phyloP scores from a whole-genome alignment of 1,140 invertebrate species.

The Trichonephila inaurata region DNA sequence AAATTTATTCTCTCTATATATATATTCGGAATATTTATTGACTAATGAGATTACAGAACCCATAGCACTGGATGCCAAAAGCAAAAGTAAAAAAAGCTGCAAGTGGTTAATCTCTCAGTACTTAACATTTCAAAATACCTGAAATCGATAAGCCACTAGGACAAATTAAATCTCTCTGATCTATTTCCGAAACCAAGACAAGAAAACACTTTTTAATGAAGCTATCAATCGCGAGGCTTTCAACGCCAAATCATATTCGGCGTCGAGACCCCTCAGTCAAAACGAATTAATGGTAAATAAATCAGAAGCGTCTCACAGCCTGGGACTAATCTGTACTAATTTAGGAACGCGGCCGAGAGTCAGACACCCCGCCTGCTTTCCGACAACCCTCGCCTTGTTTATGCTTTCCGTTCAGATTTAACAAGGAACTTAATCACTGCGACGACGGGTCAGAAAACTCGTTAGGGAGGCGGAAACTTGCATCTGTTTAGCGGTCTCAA shows the following conservation, averaged over 20 bases:
- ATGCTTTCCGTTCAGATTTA: slow-evolving; percentile 71
- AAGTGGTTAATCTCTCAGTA: no score
- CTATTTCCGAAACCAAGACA: not conserved
- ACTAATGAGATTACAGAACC: no score
- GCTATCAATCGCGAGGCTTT: slow-evolving; percentile 37
- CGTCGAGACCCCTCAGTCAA: not conserved
- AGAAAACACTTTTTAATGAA: slow-evolving; percentile 48
- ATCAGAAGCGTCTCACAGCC: slow-evolving; percentile 56
- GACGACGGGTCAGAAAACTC: slow-evolving; percentile 62
- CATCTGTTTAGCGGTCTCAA: not conserved
- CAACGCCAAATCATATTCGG: not conserved
- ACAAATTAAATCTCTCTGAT: not conserved
- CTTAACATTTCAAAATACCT: no score
- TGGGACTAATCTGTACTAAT: slow-evolving; percentile 66
- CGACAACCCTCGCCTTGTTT: slow-evolving; percentile 53
- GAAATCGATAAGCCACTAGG: no score
- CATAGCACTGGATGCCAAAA: no score
- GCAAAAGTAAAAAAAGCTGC: no score
- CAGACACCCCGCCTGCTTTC: slow-evolving; percentile 4
- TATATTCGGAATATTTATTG: no score
- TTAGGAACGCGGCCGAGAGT: slow-evolving; percentile 51
- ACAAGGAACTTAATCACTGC: slow-evolving; percentile 70
- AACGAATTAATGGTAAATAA: slow-evolving; percentile 65
- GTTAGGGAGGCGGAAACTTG: slow-evolving; percentile 49
- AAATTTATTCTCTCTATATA: no score